Conservation (phyloP, 2,888 invertebrate species). For the Caenorhabditis auriculariae region DNA sequence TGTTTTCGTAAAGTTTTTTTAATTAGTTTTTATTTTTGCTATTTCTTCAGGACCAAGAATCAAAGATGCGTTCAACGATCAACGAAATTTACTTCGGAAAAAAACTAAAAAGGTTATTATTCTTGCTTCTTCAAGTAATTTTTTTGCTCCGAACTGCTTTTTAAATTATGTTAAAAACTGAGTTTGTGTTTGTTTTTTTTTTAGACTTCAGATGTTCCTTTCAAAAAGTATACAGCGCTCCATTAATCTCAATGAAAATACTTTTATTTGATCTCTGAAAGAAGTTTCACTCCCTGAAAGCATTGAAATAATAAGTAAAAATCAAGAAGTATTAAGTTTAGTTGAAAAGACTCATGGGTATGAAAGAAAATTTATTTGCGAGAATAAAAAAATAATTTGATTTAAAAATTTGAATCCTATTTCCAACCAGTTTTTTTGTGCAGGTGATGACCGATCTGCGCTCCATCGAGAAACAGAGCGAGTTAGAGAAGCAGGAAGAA, state of each 20-base stretch:
- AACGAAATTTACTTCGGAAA: constrained; percentile 99
- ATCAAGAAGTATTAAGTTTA: too few species aligned
- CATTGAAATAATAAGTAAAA: too few species aligned
- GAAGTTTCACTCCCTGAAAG: neutral
- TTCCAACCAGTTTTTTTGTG: neutral
- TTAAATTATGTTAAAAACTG: neutral
- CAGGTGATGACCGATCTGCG: constrained; percentile 46
- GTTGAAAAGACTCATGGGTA: too few species aligned
- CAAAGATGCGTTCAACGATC: constrained; percentile 94
- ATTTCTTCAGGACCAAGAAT: constrained; percentile 83
- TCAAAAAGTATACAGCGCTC: too few species aligned
- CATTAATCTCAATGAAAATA: too few species aligned
- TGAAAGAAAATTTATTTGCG: too few species aligned
- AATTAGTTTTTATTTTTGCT: neutral
- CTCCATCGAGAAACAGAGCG: constrained; percentile 37
- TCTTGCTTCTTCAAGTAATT: neutral
- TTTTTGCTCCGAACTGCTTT: neutral
- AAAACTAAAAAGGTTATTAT: constrained; percentile 69
- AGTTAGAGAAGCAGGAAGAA: constrained; percentile 36
- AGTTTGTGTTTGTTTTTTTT: too few species aligned
- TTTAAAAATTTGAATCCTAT: too few species aligned
- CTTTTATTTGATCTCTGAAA: too few species aligned
- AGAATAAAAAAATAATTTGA: too few species aligned
- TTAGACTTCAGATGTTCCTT: too few species aligned
- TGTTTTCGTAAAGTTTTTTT: neutral